phyloP scores from a whole-genome alignment of 2,113 vertebrate species.

The Chiloscyllium plagiosum region DNA sequence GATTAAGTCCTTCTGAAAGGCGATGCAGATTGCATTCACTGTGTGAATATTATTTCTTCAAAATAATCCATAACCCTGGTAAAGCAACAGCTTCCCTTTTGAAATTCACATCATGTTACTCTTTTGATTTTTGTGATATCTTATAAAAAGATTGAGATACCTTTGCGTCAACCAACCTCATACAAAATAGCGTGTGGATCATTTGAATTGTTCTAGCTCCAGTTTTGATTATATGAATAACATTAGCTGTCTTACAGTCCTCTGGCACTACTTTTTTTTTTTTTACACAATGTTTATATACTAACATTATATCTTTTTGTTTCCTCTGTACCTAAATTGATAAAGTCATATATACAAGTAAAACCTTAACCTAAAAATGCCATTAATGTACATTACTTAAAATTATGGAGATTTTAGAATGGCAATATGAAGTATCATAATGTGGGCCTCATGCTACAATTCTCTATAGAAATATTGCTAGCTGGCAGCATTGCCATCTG shows the following conservation, averaged over 20 bases:
- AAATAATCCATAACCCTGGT: neutral
- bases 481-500: neutral
- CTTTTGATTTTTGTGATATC: neutral
- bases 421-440: neutral
- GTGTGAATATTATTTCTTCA: neutral
- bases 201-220: neutral
- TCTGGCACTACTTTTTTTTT: no score
- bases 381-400: neutral
- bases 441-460: neutral
- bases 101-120: neutral
- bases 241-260: neutral
- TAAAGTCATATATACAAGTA: neutral
- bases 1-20: neutral
- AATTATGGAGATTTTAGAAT: neutral
- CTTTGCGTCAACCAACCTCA: neutral
- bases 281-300: neutral
- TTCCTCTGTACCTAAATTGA: neutral
- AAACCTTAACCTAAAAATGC: neutral
- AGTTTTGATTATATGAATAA: neutral
- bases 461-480: neutral
- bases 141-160: neutral
- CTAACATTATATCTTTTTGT: neutral
- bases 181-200: neutral
- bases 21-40: neutral
- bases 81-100: neutral